Conservation (phyloP, 2,888 invertebrate species). For the Laothoe populi region DNA sequence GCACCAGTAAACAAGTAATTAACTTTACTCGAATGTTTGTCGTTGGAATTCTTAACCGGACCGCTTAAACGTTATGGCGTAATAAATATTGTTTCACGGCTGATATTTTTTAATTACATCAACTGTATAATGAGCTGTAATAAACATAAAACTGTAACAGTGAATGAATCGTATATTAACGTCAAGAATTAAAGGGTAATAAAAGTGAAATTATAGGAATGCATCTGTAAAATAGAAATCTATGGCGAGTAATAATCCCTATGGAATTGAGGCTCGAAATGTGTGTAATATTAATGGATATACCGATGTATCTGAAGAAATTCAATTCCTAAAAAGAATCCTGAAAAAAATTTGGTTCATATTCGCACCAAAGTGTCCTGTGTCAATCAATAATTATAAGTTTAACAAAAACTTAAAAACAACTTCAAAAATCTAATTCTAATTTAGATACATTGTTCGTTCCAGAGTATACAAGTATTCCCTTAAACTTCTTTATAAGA, state of each 20-base stretch:
- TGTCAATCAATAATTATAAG: no score
- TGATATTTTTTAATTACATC: slow-evolving; percentile 23
- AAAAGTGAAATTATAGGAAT: not conserved
- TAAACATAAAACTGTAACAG: slow-evolving; percentile 18
- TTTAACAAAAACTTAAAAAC: no score
- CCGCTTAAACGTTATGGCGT: slow-evolving; percentile 28
- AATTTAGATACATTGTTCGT: no score
- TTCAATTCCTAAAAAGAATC: no score
- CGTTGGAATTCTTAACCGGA: slow-evolving; percentile 33
- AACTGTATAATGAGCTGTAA: slow-evolving; percentile 16
- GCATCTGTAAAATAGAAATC: not conserved
- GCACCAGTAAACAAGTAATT: slow-evolving; percentile 41
- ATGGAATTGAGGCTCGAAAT: no score
- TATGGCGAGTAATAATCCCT: not conserved
- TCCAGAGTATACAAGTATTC: no score
- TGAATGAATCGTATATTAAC: slow-evolving; percentile 12
- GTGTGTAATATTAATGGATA: no score
- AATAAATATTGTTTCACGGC: slow-evolving; percentile 26
- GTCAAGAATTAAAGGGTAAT: not conserved
- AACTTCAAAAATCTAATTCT: no score
- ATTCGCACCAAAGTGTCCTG: no score
- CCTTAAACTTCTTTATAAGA: no score
- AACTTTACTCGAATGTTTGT: slow-evolving; percentile 38
- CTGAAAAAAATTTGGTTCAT: no score
- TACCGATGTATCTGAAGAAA: no score